Percentiles rank a stretch among this genome's conserved stretches.
phyloP scores from a whole-genome alignment of 1,140 invertebrate species.

The Heliconius congener region DNA sequence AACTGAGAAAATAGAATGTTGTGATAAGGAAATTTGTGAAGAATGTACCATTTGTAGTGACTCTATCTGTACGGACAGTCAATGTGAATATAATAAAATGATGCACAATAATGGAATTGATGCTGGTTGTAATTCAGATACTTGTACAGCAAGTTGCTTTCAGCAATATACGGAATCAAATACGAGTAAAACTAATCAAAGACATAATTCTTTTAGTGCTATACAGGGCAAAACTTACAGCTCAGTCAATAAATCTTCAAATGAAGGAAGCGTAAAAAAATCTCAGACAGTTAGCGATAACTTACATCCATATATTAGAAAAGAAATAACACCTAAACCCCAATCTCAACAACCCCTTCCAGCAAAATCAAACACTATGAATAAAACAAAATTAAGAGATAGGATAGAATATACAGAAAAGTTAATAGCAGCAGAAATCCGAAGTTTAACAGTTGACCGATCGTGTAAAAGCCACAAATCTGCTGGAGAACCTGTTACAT shows the following conservation, averaged over 20 bases:
- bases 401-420: slow-evolving; percentile 80
- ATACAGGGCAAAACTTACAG: slow-evolving; percentile 68
- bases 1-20: slow-evolving; percentile 78
- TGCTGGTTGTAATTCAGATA: slow-evolving; percentile 74
- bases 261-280: slow-evolving; percentile 71
- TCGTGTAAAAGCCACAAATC: slow-evolving; percentile 67
- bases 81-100: slow-evolving; percentile 77
- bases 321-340: slow-evolving; percentile 70
- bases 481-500: slow-evolving; percentile 44
- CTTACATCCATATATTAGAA: slow-evolving; percentile 78
- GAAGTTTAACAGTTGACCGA: slow-evolving; percentile 75
- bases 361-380: slow-evolving; percentile 59
- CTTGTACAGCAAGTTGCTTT: slow-evolving; percentile 68
- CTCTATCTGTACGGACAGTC: slow-evolving; percentile 76
- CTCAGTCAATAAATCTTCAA: slow-evolving; percentile 53
- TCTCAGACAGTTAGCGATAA: slow-evolving; percentile 75
- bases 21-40: slow-evolving; percentile 78
- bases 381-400: slow-evolving; percentile 73
- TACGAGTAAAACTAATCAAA: slow-evolving; percentile 61
- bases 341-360: slow-evolving; percentile 39
- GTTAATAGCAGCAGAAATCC: slow-evolving; percentile 77
- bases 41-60: slow-evolving; percentile 78
- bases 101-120: slow-evolving; percentile 74
- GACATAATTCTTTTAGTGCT: slow-evolving; percentile 79
- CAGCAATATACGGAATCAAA: slow-evolving; percentile 57